phyloP scores from a whole-genome alignment of 2,888 invertebrate genomes.

The Hybos culiciformis region DNA sequence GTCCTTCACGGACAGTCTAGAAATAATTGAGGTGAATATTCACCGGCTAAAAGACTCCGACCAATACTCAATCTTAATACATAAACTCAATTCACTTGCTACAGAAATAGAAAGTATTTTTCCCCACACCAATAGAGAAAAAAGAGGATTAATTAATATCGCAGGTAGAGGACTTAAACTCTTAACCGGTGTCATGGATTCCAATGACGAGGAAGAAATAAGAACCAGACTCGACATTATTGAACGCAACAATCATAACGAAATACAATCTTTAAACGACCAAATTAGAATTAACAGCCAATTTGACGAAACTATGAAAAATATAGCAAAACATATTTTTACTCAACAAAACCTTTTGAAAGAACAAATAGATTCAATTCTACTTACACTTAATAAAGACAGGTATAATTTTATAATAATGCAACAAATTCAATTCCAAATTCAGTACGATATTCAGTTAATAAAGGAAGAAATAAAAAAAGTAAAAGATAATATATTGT shows the following conservation, averaged over 20 bases:
- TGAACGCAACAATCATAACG: conserved; percentile 3
- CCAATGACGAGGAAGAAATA: conserved; percentile 4
- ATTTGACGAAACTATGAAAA: conserved; percentile 6
- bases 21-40: conserved; percentile 4
- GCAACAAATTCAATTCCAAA: conserved; percentile 3
- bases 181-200: neutral
- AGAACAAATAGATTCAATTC: no score
- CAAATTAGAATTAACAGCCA: conserved; percentile 4
- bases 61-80: conserved; percentile 1
- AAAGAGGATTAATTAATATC: no score
- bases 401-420: no score
- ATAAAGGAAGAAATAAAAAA: conserved; percentile 2
- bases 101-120: neutral
- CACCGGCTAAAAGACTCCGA: conserved; percentile 1
- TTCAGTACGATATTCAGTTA: no score
- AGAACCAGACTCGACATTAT: conserved; percentile 2
- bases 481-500: conserved; percentile 7
- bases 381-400: no score
- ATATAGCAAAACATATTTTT: conserved; percentile 5
- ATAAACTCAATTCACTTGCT: conserved; percentile 1
- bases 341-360: conserved; percentile 5
- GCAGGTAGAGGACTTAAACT: conserved; percentile 5
- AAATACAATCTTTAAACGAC: conserved; percentile 3
- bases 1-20: conserved; percentile 2
- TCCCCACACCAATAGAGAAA: no score